Evolutionary conservation across 2,888 invertebrate genomes (phyloP).

Genomic region (Thysanoteuthis rhombus): DNA sequence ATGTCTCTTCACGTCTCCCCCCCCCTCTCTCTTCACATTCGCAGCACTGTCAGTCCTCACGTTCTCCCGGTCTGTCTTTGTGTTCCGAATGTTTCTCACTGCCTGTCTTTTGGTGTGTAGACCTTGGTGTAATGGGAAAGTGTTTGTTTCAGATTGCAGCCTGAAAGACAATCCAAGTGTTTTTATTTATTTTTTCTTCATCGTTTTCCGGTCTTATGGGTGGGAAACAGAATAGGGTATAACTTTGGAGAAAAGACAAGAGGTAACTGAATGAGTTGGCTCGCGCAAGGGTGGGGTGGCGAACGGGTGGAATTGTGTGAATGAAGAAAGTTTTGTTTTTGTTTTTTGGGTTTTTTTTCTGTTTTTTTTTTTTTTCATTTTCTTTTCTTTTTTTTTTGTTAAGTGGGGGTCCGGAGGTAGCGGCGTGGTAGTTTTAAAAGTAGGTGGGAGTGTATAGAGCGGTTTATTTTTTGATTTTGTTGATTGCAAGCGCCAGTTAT

Average conservation of each 20-base stretch:
- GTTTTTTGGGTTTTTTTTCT: too few relatives aligned
- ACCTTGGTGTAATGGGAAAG: neutral
- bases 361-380: too few relatives aligned
- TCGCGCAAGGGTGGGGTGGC: too few relatives aligned
- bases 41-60: too few relatives aligned
- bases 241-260: neutral
- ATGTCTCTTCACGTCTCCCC: too few relatives aligned
- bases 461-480: too few relatives aligned
- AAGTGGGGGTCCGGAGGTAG: too few relatives aligned
- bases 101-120: neutral
- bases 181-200: neutral
- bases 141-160: neutral
- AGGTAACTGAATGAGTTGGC: neutral
- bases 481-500: neutral
- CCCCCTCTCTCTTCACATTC: too few relatives aligned
- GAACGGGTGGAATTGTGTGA: neutral
- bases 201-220: neutral
- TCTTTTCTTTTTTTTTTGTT: too few relatives aligned
- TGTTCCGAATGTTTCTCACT: neutral
- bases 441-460: too few relatives aligned
- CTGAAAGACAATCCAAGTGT: neutral
- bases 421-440: too few relatives aligned
- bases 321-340: neutral
- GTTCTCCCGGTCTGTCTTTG: too few relatives aligned
- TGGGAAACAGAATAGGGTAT: neutral